Base-by-base conservation (phyloP, 2,888 invertebrate genomes). In the Copidosoma aretas region DNA sequence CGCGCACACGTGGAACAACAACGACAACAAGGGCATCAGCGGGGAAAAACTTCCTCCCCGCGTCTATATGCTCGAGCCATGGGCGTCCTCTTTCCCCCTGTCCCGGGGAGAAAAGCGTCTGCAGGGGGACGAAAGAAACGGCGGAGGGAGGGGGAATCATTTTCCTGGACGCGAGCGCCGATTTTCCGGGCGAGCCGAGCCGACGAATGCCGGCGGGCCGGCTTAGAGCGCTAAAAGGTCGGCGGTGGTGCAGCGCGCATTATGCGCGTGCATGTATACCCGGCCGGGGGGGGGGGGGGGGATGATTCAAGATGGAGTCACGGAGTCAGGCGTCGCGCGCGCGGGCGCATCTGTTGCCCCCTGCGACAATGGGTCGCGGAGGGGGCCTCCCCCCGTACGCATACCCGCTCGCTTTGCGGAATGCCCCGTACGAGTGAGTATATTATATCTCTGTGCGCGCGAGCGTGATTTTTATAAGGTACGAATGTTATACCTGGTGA, bases 281-380 rank as follows among this genome's bases (percentile, higher is more conserved):
- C n/a, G n/a, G n/a, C n/a, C n/a, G n/a, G n/a, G n/a, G n/a, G n/a
- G n/a, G n/a, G n/a, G 39, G 52, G 49, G 60, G 32, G 32, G 77
- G 78, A 81, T 80, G 76, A 81, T 81, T 82, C 81, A 81, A 82
- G 77, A 82, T 81, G 80, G 80, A 82, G 82, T 82, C 81, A 81
- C 72, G 63, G 79, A 82, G 82, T 82, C 81, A 82, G 32, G 43
- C 51, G n/a, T 32, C 46, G 59, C 71, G 76, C 78, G 78, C 43
- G 12, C 17, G 53, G 8, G 53, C 53, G 57, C 39, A 17, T 59
- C 17, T 43, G 15, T 41, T 39, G 58, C n/a, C 25, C 39, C 58
- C n/a, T 10, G n/a, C 54, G 49, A 65, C 58, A 1, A 24, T 52
- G 67, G 64, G 24, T 60, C 60, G 32, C 3, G 32, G 32, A 8